These are phyloP conservation scores for Ectemnius cavifrons DNA, from an alignment of 2,888 invertebrate species.

Conservation along the genomic window DNA sequence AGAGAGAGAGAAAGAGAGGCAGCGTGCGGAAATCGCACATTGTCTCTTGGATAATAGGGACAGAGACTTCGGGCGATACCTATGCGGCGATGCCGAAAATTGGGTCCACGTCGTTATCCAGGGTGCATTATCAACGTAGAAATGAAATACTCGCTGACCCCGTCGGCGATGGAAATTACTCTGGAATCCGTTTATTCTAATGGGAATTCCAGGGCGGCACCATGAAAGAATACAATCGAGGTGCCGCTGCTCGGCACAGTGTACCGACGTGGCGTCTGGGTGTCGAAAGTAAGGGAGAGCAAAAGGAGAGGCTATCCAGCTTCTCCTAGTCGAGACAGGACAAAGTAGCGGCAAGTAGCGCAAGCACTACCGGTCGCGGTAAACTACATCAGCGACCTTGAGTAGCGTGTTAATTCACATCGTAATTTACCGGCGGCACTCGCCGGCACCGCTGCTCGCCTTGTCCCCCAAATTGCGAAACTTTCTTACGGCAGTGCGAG, in stretches of 20 bases:
- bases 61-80: slow-evolving; percentile 16
- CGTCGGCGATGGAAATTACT: slow-evolving; percentile 42
- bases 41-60: slow-evolving; percentile 26
- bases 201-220: slow-evolving; percentile 30
- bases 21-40: slow-evolving; percentile 4
- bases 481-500: slow-evolving; percentile 57
- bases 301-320: slow-evolving; percentile 14
- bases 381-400: slow-evolving; percentile 57
- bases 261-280: neutral
- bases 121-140: slow-evolving; percentile 34
- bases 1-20: neutral
- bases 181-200: slow-evolving; percentile 46
- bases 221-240: neutral
- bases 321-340: slow-evolving; percentile 9
- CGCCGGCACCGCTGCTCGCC: slow-evolving; percentile 27
- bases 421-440: slow-evolving; percentile 48
- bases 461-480: slow-evolving; percentile 60
- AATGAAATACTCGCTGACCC: slow-evolving; percentile 27
- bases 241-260: no score
- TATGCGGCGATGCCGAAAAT: slow-evolving; percentile 44
- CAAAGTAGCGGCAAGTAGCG: slow-evolving; percentile 18
- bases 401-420: slow-evolving; percentile 62
- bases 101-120: slow-evolving; percentile 33
- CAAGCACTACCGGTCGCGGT: slow-evolving; percentile 21
- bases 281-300: neutral